Conservation (phyloP, 2,888 invertebrate species). For the Aspidapion aeneum region DNA sequence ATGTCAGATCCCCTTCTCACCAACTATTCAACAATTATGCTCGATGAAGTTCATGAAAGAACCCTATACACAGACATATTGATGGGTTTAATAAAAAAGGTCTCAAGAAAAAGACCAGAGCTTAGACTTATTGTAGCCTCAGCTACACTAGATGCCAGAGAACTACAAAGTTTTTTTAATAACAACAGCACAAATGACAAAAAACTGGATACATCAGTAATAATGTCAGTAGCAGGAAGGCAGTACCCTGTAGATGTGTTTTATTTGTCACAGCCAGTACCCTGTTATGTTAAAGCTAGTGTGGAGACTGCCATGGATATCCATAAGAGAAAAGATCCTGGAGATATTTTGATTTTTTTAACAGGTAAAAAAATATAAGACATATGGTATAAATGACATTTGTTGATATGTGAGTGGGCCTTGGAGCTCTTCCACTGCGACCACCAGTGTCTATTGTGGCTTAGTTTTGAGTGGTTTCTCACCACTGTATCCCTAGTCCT, state of each 20-base stretch:
- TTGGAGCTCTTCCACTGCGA: no score
- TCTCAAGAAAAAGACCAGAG: constrained; percentile 68
- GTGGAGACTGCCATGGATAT: constrained; percentile 89
- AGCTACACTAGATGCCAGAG: constrained; percentile 93
- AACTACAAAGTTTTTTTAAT: constrained; percentile 77
- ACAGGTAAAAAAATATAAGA: no score
- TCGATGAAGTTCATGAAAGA: constrained; percentile 96
- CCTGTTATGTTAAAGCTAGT: constrained; percentile 84
- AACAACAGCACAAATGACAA: constrained; percentile 44
- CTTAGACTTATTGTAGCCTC: constrained; percentile 87
- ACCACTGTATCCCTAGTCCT: no score
- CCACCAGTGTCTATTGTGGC: no score
- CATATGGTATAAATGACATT: no score
- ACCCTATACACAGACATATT: constrained; percentile 90
- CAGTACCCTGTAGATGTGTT: constrained; percentile 83
- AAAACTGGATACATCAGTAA: constrained; percentile 66
- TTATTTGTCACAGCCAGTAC: constrained; percentile 79
- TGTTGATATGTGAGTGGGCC: no score
- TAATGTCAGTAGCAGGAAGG: constrained; percentile 86
- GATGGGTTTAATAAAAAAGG: constrained; percentile 91
- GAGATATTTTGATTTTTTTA: constrained; percentile 89
- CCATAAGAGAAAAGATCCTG: constrained; percentile 75
- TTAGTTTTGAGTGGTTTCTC: no score
- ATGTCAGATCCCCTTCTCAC: constrained; percentile 90
- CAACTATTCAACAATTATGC: constrained; percentile 81